Evolutionary conservation across 2,797 vertebrate genomes (phyloP).

Genomic region (Anomalospiza imberbis): DNA sequence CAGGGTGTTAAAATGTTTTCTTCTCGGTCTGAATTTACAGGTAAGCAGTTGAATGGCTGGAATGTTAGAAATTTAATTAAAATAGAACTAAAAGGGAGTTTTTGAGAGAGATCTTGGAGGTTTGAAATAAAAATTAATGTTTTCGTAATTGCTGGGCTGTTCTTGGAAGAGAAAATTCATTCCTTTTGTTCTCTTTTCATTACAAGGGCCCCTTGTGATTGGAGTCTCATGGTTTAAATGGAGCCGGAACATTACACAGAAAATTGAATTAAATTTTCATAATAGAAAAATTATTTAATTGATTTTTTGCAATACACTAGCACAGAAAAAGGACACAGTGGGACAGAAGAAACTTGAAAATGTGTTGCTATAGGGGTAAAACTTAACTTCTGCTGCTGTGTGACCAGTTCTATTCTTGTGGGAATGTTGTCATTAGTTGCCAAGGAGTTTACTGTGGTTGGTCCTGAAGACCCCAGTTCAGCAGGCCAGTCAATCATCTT

Average conservation of each 20-base stretch:
- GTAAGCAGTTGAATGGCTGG: background rate
- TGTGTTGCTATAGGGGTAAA: background rate
- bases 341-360: background rate
- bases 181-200: background rate
- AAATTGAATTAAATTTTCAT: background rate
- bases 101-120: background rate
- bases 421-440: background rate
- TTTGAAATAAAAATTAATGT: background rate
- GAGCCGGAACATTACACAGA: background rate
- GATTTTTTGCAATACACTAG: background rate
- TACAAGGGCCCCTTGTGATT: background rate
- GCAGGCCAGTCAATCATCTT: background rate
- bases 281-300: background rate
- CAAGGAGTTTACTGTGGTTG: background rate
- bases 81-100: background rate
- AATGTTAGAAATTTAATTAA: background rate
- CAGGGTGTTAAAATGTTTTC: background rate
- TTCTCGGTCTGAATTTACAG: background rate
- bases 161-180: background rate
- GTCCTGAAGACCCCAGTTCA: background rate
- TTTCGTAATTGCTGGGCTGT: background rate
- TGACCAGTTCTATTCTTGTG: background rate
- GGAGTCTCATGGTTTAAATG: background rate
- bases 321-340: background rate
- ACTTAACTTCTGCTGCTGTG: background rate